These are phyloP conservation scores for Gallirallus australis DNA, from an alignment of 2,797 vertebrate genomes.

Conservation along the genomic window DNA sequence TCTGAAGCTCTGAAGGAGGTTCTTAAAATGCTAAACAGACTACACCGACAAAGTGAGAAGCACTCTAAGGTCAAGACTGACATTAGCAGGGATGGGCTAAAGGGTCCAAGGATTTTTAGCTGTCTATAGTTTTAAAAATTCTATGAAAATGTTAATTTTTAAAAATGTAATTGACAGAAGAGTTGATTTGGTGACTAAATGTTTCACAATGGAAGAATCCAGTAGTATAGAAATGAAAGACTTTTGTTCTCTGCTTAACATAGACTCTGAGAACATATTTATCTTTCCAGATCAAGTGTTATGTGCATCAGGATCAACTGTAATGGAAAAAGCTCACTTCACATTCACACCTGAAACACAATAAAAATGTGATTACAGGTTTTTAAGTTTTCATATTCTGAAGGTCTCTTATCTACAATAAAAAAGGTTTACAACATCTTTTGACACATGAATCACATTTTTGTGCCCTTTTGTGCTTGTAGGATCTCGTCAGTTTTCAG, in stretches of 20 bases:
- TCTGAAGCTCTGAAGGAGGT: not conserved
- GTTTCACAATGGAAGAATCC: not conserved
- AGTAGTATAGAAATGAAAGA: not conserved
- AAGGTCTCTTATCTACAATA: not conserved
- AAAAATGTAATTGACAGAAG: not conserved
- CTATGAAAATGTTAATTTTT: not conserved
- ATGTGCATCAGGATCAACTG: not conserved
- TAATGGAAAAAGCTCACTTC: not conserved
- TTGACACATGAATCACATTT: not conserved
- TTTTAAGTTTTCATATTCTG: constrained; percentile 8
- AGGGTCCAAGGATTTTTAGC: not conserved
- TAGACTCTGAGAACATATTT: not conserved
- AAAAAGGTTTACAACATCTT: not conserved
- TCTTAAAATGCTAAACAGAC: not conserved
- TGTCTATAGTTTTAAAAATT: not conserved
- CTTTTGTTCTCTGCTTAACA: not conserved
- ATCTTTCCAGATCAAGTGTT: not conserved
- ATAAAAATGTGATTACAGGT: constrained; percentile 7
- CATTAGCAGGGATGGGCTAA: not conserved
- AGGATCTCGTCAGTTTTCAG: not conserved
- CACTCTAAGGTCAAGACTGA: not conserved
- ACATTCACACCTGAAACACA: not conserved
- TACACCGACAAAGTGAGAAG: not conserved
- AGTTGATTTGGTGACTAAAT: not conserved
- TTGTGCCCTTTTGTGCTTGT: not conserved